These are phyloP conservation scores for Lutraria rhynchaena DNA, from an alignment of 1,140 invertebrate species.

Conservation along the genomic window DNA sequence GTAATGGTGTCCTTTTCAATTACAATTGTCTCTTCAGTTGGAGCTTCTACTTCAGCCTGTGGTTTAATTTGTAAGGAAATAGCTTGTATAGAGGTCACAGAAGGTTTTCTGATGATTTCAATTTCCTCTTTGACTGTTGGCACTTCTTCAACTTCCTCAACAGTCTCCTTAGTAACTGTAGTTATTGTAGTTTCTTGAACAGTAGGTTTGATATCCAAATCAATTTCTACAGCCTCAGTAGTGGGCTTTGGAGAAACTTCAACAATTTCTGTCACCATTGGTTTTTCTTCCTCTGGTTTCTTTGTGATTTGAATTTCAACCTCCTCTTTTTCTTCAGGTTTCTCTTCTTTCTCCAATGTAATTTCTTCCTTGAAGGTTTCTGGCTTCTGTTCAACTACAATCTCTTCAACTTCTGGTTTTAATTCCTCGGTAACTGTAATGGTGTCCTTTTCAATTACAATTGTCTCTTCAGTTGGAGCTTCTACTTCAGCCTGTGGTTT, in stretches of 20 bases:
- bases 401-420: constrained; percentile 24
- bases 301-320: constrained; percentile 90
- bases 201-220: constrained; percentile 23
- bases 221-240: constrained; percentile 18
- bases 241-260: constrained; percentile 32
- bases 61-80: constrained; percentile 24
- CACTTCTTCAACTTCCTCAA: constrained; percentile 11
- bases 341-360: constrained; percentile 54
- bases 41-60: constrained; percentile 35
- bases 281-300: constrained; percentile 45
- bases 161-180: constrained; percentile 29
- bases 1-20: constrained; percentile 59
- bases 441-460: constrained; percentile 58
- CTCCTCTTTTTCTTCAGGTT: constrained; percentile 88
- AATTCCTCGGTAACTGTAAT: constrained; percentile 39
- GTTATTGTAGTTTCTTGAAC: constrained; percentile 13
- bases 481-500: constrained; percentile 24
- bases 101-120: constrained; percentile 16
- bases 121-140: constrained; percentile 49
- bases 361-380: constrained; percentile 34
- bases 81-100: constrained; percentile 24
- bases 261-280: constrained; percentile 19
- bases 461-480: constrained; percentile 55
- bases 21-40: constrained; percentile 56
- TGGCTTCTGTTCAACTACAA: constrained; percentile 38